Evolutionary conservation across 1,140 invertebrate species (phyloP), one percentile per base, ranked within the genome.

Genomic region (Drosophila lacertosa): DNA sequence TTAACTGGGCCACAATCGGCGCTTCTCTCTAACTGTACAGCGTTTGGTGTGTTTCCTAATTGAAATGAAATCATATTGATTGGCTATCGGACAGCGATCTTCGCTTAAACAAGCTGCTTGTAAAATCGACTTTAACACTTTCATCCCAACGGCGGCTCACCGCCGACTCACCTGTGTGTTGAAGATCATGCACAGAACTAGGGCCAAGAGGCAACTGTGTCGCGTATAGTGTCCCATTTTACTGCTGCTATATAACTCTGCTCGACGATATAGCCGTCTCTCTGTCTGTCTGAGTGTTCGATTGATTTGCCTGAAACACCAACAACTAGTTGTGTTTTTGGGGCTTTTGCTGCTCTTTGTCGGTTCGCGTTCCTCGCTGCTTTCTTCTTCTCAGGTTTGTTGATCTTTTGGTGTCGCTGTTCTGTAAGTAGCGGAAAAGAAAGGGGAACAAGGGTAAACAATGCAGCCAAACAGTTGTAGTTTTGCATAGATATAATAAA

Each of bases 381-480:
- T 79, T 73, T 65, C 57, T 70, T 76, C 55, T 60, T 73, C 57
- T 77, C 44, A 35, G 35, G 53, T 66, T 60, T 48, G 40, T 65
- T 63, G 51, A 65, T 81, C 63, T 75, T 62, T 66, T 55, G 54
- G 24, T 55, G 47, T 68, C 20, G 66, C 50, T 67, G n/a, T 24
- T 67, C 59, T 64, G 66, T 81, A 84, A 88, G 82, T 70, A 88
- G 64, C 47, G 88, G 77, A 86, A 86, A 77, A 86, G 77, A 86
- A 86, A 86, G 82, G 81, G 77, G 81, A 77, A 86, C 82, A 88
- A 77, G 82, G 81, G 81, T 86, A 86, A 86, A 86, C 81, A 84
- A 84, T 80, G 68, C 64, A 75, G 50, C 54, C 44, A 62, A 70
- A 69, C 45, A 37, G 55, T 72, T 76, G 7, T 33, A 72, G 63